Base-by-base conservation (phyloP, 2,797 vertebrate species). In the Clamator glandarius region DNA sequence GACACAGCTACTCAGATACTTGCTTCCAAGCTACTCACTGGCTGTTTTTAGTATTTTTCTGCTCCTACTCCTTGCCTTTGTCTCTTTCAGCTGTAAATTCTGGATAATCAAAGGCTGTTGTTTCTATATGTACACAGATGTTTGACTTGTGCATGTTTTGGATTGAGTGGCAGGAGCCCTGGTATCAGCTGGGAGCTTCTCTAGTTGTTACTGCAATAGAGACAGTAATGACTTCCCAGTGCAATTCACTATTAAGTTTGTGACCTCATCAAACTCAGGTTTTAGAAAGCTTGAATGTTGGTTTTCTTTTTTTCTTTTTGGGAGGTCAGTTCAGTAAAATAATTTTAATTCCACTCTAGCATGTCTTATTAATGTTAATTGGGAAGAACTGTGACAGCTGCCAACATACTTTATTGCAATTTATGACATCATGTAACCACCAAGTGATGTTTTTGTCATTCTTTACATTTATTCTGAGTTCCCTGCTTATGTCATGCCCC, bases 361-460 rank as follows among this genome's bases (percentile, higher is more conserved):
- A 0, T 46, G 26, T 55, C 50, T 91, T 89, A 57, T 54, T 87
- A 67, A 70, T 35, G 26, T n/a, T 78, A 66, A 74, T 36, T 57
- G 62, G 18, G 26, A 80, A 80, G 68, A 93, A 64, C 41, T 54
- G 18, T 91, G 87, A 77, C 61, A 83, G 72, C 68, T 87, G 59
- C 69, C 70, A 84, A 67, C 24, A 21, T 79, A 59, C 21, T 9
- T 79, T 80, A 25, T 15, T 87, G 33, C 52, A 68, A 15, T 83
- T 80, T 92, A 16, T 74, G 80, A 80, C 24, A 74, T 48, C 52
- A 25, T 0, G 1, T 74, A 67, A 85, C 52, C 31, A 63, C 31
- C 16, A 77, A 42, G 13, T 48, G 36, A 29, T 48, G 12, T 15
- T 55, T 15, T 69, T 62, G 74, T 61, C 4, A 10, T 44, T 64